Evolutionary conservation across 2,888 invertebrate genomes (phyloP), one percentile per base, ranked within the genome.

Genomic region (Deilephila elpenor): DNA sequence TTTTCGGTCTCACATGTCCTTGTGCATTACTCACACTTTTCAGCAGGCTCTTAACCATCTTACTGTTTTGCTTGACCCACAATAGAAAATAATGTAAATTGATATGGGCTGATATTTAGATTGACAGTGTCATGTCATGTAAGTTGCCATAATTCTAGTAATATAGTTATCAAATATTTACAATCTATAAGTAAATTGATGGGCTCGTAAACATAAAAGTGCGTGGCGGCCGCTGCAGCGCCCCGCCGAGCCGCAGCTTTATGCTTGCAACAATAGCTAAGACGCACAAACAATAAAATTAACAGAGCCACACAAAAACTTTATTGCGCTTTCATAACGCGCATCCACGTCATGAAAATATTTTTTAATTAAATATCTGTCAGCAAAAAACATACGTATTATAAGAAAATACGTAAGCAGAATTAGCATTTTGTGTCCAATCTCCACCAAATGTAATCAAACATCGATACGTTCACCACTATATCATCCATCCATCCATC

Each of bases 241-340:
- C 51, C 67, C 67, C 67, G 67, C 67, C 2, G 67, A 51, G 67
- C 67, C 2, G 67, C 67, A 51, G 56, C 29, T 67, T 67, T 67
- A 67, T 67, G 51, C 37, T 67, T 14, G 67, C 51, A 51, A 67
- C 67, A 67, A 67, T 67, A 25, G 17, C 60, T 20, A 25, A 51
- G 17, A 51, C 44, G 44, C 67, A 51, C 44, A 67, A 67, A 67
- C 67, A 67, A 67, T 67, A 67, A 67, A 44, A 67, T 67, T 67
- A 67, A 64, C 64, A 44, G 64, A 44, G 44, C 25, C 44, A 44
- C 44, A 67, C 44, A 67, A 67, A 64, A 67, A 67, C 44, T 67
- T 67, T 67, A 67, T 67, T 67, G 51, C 51, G 67, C 67, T 67
- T 67, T 67, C 44, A 51, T 25, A 67, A 20, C 8, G 25, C 37